phyloP scores from a whole-genome alignment of 1,140 invertebrate genomes.

The Bombus ignitus region DNA sequence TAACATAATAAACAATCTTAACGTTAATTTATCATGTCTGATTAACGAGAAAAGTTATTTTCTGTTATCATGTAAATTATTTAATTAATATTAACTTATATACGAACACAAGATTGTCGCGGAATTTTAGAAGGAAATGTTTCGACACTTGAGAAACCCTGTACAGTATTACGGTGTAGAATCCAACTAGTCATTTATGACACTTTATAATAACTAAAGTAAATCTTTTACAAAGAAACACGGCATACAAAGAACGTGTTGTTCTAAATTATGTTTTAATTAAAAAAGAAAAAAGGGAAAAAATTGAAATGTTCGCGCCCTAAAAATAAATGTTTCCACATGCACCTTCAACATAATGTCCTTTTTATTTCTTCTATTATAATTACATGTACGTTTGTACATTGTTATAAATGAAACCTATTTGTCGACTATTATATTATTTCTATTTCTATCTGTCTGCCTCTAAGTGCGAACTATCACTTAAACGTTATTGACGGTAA shows the following conservation, averaged over 20 bases:
- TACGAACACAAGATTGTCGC: no score
- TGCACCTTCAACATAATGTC: background rate
- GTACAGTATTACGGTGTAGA: conserved; percentile 59
- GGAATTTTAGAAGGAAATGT: conserved; percentile 15
- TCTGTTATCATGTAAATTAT: background rate
- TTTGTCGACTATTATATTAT: background rate
- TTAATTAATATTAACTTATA: background rate
- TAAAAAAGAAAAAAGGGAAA: background rate
- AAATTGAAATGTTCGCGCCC: background rate
- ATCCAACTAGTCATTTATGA: conserved; percentile 67
- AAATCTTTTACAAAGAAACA: conserved; percentile 49
- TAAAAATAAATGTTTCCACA: background rate
- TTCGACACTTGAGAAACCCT: conserved; percentile 24
- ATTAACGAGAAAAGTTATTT: background rate
- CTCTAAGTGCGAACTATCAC: conserved; percentile 31
- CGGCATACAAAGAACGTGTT: conserved; percentile 33
- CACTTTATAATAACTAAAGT: conserved; percentile 60
- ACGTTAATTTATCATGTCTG: background rate
- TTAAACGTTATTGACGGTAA: conserved; percentile 36
- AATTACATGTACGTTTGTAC: background rate
- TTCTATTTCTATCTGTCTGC: conserved; percentile 24
- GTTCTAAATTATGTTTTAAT: conserved; percentile 42
- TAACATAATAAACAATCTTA: background rate
- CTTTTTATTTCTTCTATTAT: background rate
- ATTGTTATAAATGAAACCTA: background rate